phyloP scores from a whole-genome alignment of 2,888 invertebrate species.

The Ptychoptera albimana region DNA sequence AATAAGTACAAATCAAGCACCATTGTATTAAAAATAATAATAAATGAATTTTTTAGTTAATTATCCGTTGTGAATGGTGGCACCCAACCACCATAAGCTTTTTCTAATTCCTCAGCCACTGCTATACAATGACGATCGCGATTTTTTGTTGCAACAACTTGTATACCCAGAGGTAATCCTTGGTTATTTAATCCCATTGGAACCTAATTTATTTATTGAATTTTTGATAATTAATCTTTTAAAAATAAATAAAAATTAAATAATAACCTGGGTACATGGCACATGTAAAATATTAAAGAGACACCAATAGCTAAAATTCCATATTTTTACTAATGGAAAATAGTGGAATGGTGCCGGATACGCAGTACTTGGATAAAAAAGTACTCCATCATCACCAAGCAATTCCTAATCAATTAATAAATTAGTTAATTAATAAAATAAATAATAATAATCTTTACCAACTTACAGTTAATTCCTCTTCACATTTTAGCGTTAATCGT shows the following conservation, averaged over 20 bases:
- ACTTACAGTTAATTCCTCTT: conserved; percentile 35
- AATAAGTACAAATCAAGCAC: no score
- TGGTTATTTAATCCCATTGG: conserved; percentile 69
- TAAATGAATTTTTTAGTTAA: no score
- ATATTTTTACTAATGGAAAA: conserved; percentile 56
- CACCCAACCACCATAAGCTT: conserved; percentile 81
- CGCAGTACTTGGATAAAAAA: conserved; percentile 71
- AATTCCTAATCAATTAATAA: conserved; percentile 33
- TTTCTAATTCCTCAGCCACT: conserved; percentile 77
- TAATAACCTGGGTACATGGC: conserved; percentile 60
- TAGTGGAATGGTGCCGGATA: conserved; percentile 69
- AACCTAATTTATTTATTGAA: conserved; percentile 29
- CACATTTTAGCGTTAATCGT: conserved; percentile 38
- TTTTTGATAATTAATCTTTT: background rate
- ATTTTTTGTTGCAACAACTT: conserved; percentile 66
- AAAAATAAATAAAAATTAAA: background rate
- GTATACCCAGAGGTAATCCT: conserved; percentile 77
- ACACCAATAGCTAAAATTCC: conserved; percentile 73
- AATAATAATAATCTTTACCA: conserved; percentile 30
- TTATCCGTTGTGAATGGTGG: conserved; percentile 34
- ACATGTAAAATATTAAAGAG: conserved; percentile 71
- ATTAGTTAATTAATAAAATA: background rate
- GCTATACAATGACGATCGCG: conserved; percentile 76
- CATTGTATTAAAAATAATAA: no score
- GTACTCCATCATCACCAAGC: conserved; percentile 61